Percentiles rank a stretch among this genome's conserved stretches.
Evolutionary conservation across 2,888 invertebrate genomes (phyloP).

Genomic region (Drosophila quinaria): DNA sequence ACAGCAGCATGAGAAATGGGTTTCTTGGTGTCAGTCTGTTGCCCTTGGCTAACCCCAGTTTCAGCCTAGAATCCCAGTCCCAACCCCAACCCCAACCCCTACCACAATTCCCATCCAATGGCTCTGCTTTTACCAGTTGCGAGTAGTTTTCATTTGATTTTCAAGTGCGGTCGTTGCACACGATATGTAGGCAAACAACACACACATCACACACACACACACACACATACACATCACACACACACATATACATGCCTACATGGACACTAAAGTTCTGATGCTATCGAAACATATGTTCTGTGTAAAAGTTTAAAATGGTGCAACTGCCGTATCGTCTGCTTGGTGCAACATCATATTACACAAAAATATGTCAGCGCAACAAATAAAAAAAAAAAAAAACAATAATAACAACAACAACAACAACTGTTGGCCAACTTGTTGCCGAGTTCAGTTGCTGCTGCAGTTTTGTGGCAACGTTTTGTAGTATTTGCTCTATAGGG

Average conservation of each 20-base stretch:
- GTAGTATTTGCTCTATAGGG: conserved; percentile 27
- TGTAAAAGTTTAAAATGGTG: conserved; percentile 8
- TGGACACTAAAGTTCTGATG: conserved; percentile 16
- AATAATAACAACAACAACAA: conserved; percentile 11
- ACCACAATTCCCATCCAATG: not conserved
- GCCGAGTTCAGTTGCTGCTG: conserved; percentile 36
- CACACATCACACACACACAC: not conserved
- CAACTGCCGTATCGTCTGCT: conserved; percentile 8
- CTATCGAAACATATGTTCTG: conserved; percentile 37
- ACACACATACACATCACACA: not conserved
- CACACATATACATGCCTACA: not conserved
- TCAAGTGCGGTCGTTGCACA: conserved; percentile 50
- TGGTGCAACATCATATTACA: conserved; percentile 37
- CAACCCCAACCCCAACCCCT: not conserved
- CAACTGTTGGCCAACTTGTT: conserved; percentile 49
- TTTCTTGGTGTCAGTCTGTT: conserved; percentile 47
- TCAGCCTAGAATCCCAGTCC: not conserved
- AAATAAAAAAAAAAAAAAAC: conserved; percentile 15
- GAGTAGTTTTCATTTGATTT: conserved; percentile 62
- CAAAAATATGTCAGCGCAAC: conserved; percentile 36
- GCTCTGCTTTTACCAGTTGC: conserved; percentile 26
- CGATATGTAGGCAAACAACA: conserved; percentile 39
- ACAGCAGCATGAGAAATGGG: conserved; percentile 28
- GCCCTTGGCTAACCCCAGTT: conserved; percentile 33
- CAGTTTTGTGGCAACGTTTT: conserved; percentile 38